phyloP scores from a whole-genome alignment of 2,113 vertebrate genomes.

The Calyptomena viridis region DNA sequence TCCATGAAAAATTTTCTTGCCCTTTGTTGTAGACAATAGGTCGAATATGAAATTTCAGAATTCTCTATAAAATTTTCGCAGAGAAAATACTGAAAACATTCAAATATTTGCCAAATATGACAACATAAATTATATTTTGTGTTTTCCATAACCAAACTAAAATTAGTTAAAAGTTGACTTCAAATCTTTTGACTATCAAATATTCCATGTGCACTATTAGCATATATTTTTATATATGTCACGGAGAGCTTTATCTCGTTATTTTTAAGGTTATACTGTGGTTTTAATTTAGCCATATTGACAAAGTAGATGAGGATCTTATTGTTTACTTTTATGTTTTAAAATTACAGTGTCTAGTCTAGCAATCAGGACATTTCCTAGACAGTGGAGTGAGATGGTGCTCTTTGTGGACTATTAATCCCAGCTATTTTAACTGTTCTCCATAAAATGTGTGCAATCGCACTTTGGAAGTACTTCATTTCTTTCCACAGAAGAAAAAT shows the following conservation, averaged over 20 bases:
- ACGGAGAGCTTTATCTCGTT: not conserved
- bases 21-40: not conserved
- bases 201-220: not conserved
- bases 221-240: not conserved
- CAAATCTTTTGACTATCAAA: not conserved
- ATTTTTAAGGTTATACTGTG: not conserved
- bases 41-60: not conserved
- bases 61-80: not conserved
- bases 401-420: not conserved
- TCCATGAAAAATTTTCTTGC: not conserved
- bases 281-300: not conserved
- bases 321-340: not conserved
- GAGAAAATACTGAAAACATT: not conserved
- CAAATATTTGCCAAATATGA: not conserved
- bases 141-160: not conserved
- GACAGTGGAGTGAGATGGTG: not conserved
- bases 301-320: not conserved
- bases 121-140: not conserved
- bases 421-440: not conserved
- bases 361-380: not conserved
- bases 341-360: not conserved
- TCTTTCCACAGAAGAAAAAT: not conserved
- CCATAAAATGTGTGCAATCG: not conserved
- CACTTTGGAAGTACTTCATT: not conserved
- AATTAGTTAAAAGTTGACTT: not conserved